Evolutionary conservation across 2,888 invertebrate species (phyloP), one percentile per base, ranked within the genome.

Genomic region (Coleophora flavipennella): DNA sequence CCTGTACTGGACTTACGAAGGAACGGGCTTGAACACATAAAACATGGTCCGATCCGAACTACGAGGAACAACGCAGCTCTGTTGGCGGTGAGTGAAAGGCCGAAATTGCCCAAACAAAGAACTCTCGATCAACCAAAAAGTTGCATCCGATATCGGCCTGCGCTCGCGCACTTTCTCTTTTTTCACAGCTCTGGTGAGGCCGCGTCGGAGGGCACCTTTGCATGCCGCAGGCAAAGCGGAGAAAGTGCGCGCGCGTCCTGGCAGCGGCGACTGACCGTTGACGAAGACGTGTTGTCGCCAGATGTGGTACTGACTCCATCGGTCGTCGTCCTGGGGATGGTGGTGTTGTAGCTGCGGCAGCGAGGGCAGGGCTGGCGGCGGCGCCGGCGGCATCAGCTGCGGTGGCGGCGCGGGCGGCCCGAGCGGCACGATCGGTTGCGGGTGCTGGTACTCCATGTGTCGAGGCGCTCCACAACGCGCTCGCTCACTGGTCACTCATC

Each of bases 261-360:
- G 45, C 47, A 44, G 46, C 49, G 53, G 50, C 51, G 56, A 79
- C 88, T 86, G 90, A 91, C 91, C 91, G 78, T 91, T 91, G 78
- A 91, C 90, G 71, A 91, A 91, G 69, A 91, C 91, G 71, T 92
- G 92, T 74, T 92, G 92, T 59, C 92, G 85, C 92, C 92, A 92
- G 52, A 92, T 87, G 73, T 92, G 92, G 71, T 92, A 92, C 83
- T 92, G 92, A 55, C 88, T 88, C 91, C 91, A 92, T 64, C 86
- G 88, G 71, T 85, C 88, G 67, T 87, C 89, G 59, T 86, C 88
- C 63, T 86, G 86, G 41, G 87, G 85, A 56, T 88, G 87, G 37
- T 84, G 86, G 68, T 88, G 85, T 62, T 89, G 88, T 54, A 88
- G 85, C 77, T 89, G 88, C 41, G 88, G 87, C 60, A 89, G 86